phyloP scores from a whole-genome alignment of 2,113 vertebrate species.

The Cyprinodon variegatus region DNA sequence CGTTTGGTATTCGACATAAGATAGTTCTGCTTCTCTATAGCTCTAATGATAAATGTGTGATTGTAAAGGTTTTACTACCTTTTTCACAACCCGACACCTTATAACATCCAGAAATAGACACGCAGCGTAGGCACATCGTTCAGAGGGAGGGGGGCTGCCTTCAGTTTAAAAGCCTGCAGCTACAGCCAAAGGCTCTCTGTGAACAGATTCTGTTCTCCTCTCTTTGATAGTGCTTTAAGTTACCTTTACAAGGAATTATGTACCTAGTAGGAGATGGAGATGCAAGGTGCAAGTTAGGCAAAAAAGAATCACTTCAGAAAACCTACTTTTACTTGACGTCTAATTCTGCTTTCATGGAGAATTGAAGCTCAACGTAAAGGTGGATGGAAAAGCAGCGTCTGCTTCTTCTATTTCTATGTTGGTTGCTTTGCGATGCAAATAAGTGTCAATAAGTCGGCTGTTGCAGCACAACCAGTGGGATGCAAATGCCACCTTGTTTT shows the following conservation, averaged over 20 bases:
- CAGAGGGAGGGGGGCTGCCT: not conserved
- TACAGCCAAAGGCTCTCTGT: not conserved
- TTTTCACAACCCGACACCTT: slow-evolving; percentile 15
- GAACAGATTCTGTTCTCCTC: slow-evolving; percentile 5
- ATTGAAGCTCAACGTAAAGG: not conserved
- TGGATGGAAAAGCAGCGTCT: not conserved
- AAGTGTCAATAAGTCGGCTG: not conserved
- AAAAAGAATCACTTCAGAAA: not conserved
- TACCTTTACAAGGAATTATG: slow-evolving; percentile 21
- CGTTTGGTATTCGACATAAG: not conserved
- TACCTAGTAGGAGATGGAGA: slow-evolving; percentile 5
- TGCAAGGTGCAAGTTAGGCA: not conserved
- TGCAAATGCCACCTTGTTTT: not conserved
- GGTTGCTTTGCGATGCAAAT: slow-evolving; percentile 14
- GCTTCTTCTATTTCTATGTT: not conserved
- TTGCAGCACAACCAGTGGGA: slow-evolving; percentile 2
- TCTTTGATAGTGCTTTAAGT: slow-evolving; percentile 21
- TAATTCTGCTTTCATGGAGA: not conserved
- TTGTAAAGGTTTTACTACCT: slow-evolving; percentile 4
- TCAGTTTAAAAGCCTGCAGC: not conserved
- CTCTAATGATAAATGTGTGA: not conserved
- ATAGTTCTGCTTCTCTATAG: not conserved
- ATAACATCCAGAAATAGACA: not conserved
- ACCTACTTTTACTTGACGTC: not conserved
- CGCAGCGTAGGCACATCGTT: not conserved